Conservation (phyloP, 2,113 vertebrate genomes). For the Semicossyphus pulcher region DNA sequence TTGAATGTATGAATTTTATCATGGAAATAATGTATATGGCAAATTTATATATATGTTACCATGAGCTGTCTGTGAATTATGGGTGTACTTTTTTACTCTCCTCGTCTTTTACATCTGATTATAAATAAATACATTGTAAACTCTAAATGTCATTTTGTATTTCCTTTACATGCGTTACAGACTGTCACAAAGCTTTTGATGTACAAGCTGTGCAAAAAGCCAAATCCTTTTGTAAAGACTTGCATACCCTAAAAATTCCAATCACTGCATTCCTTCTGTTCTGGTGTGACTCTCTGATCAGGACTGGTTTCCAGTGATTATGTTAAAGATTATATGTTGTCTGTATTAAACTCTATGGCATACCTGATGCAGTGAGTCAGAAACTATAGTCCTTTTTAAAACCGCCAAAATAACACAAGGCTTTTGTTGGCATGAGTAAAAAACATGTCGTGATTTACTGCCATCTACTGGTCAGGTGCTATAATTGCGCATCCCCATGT, state of each 20-base stretch:
- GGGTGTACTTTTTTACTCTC: constrained; percentile 70
- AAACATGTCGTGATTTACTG: constrained; percentile 1
- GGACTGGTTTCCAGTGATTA: too few species aligned
- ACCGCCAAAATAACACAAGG: neutral
- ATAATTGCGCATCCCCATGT: neutral
- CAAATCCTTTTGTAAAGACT: neutral
- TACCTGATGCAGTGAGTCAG: neutral
- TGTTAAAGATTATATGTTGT: neutral
- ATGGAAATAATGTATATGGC: constrained; percentile 81
- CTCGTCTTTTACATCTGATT: constrained; percentile 70
- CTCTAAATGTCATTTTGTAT: neutral
- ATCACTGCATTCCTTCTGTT: neutral
- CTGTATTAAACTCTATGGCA: neutral
- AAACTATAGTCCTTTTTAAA: neutral
- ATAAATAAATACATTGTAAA: constrained; percentile 74
- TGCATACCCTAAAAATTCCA: neutral
- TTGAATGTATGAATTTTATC: constrained; percentile 89
- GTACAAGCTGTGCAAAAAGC: neutral
- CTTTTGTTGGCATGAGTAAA: neutral
- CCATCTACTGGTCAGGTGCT: constrained; percentile 61
- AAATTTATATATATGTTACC: constrained; percentile 77
- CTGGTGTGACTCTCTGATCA: neutral
- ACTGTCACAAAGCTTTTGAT: neutral
- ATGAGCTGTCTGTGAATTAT: constrained; percentile 64
- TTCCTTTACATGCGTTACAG: neutral